These are phyloP conservation scores for Seriola rivoliana DNA, from an alignment of 2,113 vertebrate species.

Conservation along the genomic window DNA sequence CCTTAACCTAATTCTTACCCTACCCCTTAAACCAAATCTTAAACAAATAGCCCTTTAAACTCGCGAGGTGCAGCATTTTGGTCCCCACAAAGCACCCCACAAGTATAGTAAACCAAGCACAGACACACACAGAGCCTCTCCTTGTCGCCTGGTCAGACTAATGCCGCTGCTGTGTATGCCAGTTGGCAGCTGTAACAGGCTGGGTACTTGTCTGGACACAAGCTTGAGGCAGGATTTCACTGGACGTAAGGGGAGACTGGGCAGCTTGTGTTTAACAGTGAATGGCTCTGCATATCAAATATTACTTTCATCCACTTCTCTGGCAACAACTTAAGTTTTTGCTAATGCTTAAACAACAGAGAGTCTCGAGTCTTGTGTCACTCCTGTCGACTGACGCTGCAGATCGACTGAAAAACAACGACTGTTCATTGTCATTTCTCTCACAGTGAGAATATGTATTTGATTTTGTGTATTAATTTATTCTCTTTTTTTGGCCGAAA, in stretches of 20 bases:
- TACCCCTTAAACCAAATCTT: too few species aligned
- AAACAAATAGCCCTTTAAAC: too few species aligned
- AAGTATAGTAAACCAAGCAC: not conserved
- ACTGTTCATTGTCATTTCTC: constrained; percentile 13
- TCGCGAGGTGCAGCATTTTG: too few species aligned
- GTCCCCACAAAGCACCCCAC: too few species aligned
- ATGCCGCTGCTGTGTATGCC: constrained; percentile 54
- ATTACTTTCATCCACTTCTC: constrained; percentile 64
- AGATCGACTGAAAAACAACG: constrained; percentile 14
- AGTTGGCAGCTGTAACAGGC: constrained; percentile 59
- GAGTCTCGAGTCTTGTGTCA: constrained; percentile 8
- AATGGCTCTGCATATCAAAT: constrained; percentile 70
- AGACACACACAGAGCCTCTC: not conserved
- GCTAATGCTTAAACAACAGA: constrained; percentile 50
- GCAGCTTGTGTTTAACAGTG: constrained; percentile 68
- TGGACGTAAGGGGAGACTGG: constrained; percentile 50
- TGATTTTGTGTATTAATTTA: not conserved
- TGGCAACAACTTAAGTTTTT: constrained; percentile 55
- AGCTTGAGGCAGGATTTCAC: constrained; percentile 66
- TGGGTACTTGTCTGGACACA: constrained; percentile 62
- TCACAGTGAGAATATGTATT: not conserved
- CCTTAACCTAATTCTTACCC: too few species aligned
- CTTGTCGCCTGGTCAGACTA: constrained; percentile 56
- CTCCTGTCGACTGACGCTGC: constrained; percentile 16
- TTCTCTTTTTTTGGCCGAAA: fast-evolving